Evolutionary conservation across 2,113 vertebrate species (phyloP).

Genomic region (Oncorhynchus keta): DNA sequence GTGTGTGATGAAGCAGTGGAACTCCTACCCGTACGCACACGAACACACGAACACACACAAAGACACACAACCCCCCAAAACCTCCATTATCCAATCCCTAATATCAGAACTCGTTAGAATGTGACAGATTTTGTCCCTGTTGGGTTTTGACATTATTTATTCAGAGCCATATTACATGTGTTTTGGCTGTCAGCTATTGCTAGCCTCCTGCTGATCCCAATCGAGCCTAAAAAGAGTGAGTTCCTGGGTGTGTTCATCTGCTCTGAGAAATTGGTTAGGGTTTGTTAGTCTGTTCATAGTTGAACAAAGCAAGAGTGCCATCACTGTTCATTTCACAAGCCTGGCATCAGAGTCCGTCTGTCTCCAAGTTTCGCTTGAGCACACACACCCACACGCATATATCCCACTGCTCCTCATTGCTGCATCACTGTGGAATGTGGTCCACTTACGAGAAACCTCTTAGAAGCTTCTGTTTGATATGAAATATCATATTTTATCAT

Average conservation of each 20-base stretch:
- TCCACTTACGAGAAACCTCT: too few relatives aligned
- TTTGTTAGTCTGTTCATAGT: conserved; percentile 27
- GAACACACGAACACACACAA: conserved; percentile 41
- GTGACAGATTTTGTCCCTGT: conserved; percentile 96
- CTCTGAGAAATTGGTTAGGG: conserved; percentile 59
- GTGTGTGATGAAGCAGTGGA: background rate
- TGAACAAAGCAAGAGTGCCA: conserved; percentile 58
- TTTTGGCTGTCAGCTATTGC: conserved; percentile 75
- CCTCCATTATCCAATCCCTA: conserved; percentile 48
- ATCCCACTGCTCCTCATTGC: too few relatives aligned
- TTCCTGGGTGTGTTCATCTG: conserved; percentile 50
- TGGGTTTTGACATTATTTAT: conserved; percentile 92
- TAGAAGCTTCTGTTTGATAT: too few relatives aligned
- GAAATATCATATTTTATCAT: too few relatives aligned
- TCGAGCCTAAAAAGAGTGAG: conserved; percentile 55
- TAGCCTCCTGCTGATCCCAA: conserved; percentile 69
- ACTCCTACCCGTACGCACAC: conserved; percentile 12
- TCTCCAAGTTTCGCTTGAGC: conserved; percentile 5
- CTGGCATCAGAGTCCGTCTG: conserved; percentile 2
- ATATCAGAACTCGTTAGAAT: conserved; percentile 85
- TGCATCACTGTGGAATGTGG: too few relatives aligned
- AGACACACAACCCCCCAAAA: conserved; percentile 53
- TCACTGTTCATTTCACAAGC: conserved; percentile 70
- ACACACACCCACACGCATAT: too few relatives aligned
- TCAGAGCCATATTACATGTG: conserved; percentile 90